Conservation (phyloP, 1,140 invertebrate species). For the Globodera ellingtonae region DNA sequence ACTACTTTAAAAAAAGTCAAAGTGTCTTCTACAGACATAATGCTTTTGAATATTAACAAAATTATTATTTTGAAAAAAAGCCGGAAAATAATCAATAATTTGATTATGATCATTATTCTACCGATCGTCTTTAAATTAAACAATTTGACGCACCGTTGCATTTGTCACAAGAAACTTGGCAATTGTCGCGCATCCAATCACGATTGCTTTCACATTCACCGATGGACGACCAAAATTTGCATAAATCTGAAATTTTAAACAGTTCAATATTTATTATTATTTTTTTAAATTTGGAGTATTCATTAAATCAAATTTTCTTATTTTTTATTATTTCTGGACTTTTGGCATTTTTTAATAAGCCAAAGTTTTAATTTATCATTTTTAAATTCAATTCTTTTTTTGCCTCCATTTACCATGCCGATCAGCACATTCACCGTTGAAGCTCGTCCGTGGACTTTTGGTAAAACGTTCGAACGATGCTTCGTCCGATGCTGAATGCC, state of each 20-base stretch:
- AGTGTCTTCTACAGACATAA: too few species aligned
- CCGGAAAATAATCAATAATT: not conserved
- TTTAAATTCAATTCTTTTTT: too few species aligned
- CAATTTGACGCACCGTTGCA: constrained; percentile 53
- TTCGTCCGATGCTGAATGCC: not conserved
- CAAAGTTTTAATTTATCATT: too few species aligned
- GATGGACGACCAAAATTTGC: constrained; percentile 64
- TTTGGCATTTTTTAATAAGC: too few species aligned
- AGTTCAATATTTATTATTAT: too few species aligned
- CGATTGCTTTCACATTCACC: constrained; percentile 60
- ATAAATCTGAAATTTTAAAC: constrained; percentile 45
- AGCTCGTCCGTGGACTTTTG: not conserved
- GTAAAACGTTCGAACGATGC: not conserved
- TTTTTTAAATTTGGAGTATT: too few species aligned
- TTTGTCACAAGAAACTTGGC: constrained; percentile 57
- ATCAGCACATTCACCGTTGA: not conserved
- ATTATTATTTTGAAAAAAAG: constrained; percentile 2
- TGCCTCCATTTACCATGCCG: not conserved
- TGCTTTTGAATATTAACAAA: too few species aligned
- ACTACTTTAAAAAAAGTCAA: too few species aligned
- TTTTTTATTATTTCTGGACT: too few species aligned
- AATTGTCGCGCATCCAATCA: constrained; percentile 62
- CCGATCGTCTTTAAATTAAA: not conserved
- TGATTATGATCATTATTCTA: too few species aligned
- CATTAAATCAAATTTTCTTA: too few species aligned